Evolutionary conservation across 2,113 vertebrate species (phyloP).

Genomic region (Tautogolabrus adspersus): DNA sequence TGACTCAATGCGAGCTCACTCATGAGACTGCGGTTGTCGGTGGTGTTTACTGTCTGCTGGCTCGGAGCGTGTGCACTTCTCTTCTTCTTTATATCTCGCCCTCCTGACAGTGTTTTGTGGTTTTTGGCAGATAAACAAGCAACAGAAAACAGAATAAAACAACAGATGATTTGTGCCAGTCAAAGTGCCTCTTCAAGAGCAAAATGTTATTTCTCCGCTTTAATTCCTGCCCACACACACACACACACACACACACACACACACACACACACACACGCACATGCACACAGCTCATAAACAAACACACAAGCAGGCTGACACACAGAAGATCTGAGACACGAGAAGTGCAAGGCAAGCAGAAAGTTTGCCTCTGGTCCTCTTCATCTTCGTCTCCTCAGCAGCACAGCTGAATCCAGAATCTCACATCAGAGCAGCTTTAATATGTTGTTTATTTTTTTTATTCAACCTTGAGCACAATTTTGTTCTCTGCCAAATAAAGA

Average conservation of each 20-base stretch:
- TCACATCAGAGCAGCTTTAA: constrained; percentile 31
- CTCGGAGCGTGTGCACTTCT: constrained; percentile 50
- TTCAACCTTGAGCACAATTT: constrained; percentile 23
- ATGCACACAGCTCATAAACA: constrained; percentile 5
- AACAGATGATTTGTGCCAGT: constrained; percentile 66
- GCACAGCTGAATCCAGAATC: constrained; percentile 44
- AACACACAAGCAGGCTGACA: constrained; percentile 38
- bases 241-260: neutral
- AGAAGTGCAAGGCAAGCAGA: constrained; percentile 74
- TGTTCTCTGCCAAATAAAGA: neutral
- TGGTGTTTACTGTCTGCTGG: constrained; percentile 57
- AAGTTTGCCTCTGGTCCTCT: constrained; percentile 60
- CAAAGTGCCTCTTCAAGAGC: constrained; percentile 61
- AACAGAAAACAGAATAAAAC: constrained; percentile 59
- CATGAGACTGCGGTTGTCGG: constrained; percentile 46
- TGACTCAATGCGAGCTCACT: constrained; percentile 49
- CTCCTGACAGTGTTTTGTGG: constrained; percentile 56
- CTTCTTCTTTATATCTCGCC: constrained; percentile 36
- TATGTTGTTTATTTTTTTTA: constrained; percentile 23
- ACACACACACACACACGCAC: too few relatives aligned
- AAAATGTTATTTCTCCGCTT: constrained; percentile 60
- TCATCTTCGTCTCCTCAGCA: constrained; percentile 59
- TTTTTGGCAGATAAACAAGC: constrained; percentile 63
- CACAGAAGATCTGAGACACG: constrained; percentile 49
- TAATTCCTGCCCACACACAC: constrained; percentile 13